Evolutionary conservation across 2,113 vertebrate genomes (phyloP), one percentile per base, ranked within the genome.

Genomic region (Epinephelus fuscoguttatus): DNA sequence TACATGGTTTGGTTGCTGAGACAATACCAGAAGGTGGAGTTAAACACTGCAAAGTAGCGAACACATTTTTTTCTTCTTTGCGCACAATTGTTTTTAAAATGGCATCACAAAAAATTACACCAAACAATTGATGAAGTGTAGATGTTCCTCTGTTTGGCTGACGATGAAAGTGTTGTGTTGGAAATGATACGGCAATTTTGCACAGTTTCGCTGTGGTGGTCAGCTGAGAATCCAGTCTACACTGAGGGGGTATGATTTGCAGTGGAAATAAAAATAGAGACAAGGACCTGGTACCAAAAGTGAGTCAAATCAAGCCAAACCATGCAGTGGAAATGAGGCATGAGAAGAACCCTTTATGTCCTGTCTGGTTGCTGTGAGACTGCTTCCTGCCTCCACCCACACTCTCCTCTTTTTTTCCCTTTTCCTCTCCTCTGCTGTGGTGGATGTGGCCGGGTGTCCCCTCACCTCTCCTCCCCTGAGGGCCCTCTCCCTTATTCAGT

Each of bases 391-490:
- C 70, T 76, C 77, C 63, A 74, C 50, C 87, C 87, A 84, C 87
- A 71, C 57, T 70, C 66, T 69, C 67, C 25, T 73, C 27, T 76
- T 30, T 69, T 30, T 69, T 76, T 59, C 59, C 68, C 7, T 82
- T 90, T 90, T 84, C 82, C 71, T 84, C 69, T 81, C 57, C 78
- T 67, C 71, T 82, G 64, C 85, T 81, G 67, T 53, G 52, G 77
- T 18, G 72, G 63, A 45, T 84, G 76, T 84, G 85, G 86, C 66
- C 70, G 49, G 87, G 69, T 87, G 88, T 92, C 90, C 89, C 89
- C 86, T 92, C 88, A 70, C 85, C 85, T 90, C 87, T 80, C 80
- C 70, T 90, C 83, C 88, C 90, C 80, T 61, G 86, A 90, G 88
- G 89, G 83, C 80, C 79, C 82, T 89, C 83, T 88, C 75, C 73